phyloP scores from a whole-genome alignment of 2,888 invertebrate species.

The Tryphoninae sp. region DNA sequence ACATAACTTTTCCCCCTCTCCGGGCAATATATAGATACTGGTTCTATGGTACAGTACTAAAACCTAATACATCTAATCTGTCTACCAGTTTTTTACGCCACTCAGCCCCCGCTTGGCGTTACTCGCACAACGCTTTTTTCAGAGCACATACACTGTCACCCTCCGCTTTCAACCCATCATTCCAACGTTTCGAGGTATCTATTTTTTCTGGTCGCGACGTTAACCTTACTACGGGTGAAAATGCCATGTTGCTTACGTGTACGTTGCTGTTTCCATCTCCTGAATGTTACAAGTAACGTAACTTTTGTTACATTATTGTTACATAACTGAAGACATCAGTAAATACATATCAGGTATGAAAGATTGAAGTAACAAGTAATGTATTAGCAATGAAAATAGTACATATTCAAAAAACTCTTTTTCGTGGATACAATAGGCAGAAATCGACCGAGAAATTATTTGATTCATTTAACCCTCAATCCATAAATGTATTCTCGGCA shows the following conservation, averaged over 20 bases:
- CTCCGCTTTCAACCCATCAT: background rate
- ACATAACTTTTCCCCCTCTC: background rate
- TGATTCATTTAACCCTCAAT: no score
- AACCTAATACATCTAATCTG: slow-evolving; percentile 19
- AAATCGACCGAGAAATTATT: no score
- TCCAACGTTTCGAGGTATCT: slow-evolving; percentile 30
- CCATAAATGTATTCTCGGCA: no score
- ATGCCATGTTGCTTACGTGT: slow-evolving; percentile 7
- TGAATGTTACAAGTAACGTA: no score
- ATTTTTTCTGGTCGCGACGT: slow-evolving; percentile 20
- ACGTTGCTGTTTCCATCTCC: no score
- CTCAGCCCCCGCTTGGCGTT: slow-evolving; percentile 25
- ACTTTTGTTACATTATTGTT: no score
- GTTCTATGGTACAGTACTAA: slow-evolving; percentile 14
- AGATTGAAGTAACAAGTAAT: no score
- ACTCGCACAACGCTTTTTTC: slow-evolving; percentile 40
- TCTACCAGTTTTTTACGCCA: slow-evolving; percentile 34
- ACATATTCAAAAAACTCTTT: no score
- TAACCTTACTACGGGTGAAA: slow-evolving; percentile 48
- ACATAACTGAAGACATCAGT: no score
- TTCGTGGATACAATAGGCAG: no score
- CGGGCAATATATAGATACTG: slow-evolving; percentile 13
- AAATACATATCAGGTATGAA: no score
- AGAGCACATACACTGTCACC: slow-evolving; percentile 32
- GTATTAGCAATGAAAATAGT: no score